These are phyloP conservation scores for Alosa sapidissima DNA, from an alignment of 2,797 vertebrate species.

Conservation along the genomic window DNA sequence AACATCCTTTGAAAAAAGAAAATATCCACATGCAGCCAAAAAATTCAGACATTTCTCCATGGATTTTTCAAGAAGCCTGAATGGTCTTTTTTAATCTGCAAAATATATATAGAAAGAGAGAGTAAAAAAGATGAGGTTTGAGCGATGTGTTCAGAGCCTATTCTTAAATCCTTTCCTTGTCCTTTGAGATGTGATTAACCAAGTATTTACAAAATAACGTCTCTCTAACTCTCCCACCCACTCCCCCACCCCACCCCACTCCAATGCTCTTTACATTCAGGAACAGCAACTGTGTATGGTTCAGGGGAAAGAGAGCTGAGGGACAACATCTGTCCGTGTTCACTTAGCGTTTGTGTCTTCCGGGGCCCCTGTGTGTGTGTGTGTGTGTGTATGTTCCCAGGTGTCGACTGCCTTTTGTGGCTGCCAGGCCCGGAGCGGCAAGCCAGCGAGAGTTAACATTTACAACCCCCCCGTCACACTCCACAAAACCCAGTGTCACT, in stretches of 20 bases:
- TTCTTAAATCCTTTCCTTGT: slow-evolving; percentile 6
- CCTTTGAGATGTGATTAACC: slow-evolving; percentile 11
- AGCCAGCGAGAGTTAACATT: slow-evolving; percentile 72
- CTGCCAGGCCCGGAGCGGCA: slow-evolving; percentile 60
- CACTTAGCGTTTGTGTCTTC: slow-evolving; percentile 57
- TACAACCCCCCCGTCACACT: slow-evolving; percentile 72
- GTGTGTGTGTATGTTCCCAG: slow-evolving; percentile 50
- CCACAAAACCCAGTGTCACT: slow-evolving; percentile 74
- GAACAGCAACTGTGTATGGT: slow-evolving; percentile 7
- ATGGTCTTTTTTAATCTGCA: slow-evolving; percentile 13
- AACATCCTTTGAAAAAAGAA: slow-evolving; percentile 38
- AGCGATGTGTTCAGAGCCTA: background rate
- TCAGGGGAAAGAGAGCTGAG: slow-evolving; percentile 37
- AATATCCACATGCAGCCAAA: slow-evolving; percentile 17
- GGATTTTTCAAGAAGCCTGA: background rate
- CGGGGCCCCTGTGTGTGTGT: slow-evolving; percentile 32
- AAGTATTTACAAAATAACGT: slow-evolving; percentile 12
- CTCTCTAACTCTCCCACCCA: background rate
- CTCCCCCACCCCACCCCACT: background rate
- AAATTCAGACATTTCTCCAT: slow-evolving; percentile 23
- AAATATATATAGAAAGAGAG: slow-evolving; percentile 23
- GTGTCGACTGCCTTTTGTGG: slow-evolving; percentile 61
- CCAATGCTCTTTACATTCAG: background rate
- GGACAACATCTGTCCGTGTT: slow-evolving; percentile 56
- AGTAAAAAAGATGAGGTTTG: background rate